Percentiles rank a stretch among this genome's conserved stretches.
Conservation (phyloP, 2,888 invertebrate genomes). For the Conistra vaccinii region DNA sequence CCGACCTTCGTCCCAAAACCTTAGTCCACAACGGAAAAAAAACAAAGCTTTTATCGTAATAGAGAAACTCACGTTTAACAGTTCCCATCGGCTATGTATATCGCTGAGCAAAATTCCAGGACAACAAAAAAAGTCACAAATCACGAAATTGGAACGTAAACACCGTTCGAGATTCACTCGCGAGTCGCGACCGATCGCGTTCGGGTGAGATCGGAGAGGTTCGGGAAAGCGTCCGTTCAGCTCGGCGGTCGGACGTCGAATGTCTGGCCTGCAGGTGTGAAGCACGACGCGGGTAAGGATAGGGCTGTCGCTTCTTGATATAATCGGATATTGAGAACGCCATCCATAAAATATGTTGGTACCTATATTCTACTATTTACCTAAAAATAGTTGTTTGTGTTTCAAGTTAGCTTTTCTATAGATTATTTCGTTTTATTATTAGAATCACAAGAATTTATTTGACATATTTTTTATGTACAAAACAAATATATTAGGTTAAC, state of each 20-base stretch:
- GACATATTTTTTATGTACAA: constrained; percentile 5
- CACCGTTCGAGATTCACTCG: constrained; percentile 79
- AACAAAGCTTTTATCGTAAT: constrained; percentile 60
- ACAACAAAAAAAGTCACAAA: constrained; percentile 79
- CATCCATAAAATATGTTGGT: no score
- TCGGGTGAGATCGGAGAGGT: constrained; percentile 35
- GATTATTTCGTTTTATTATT: constrained; percentile 11
- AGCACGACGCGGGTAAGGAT: constrained; percentile 54
- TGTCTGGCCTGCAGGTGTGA: constrained; percentile 75
- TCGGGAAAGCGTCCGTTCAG: constrained; percentile 70
- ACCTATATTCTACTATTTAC: no score
- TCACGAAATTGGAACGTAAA: constrained; percentile 80
- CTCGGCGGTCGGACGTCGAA: constrained; percentile 78
- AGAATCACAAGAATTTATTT: constrained; percentile 15
- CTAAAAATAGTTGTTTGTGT: background rate
- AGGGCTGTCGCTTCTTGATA: constrained; percentile 62
- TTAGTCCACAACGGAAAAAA: constrained; percentile 66
- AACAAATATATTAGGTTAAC: constrained; percentile 12
- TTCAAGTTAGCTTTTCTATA: background rate
- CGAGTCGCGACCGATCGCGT: constrained; percentile 74
- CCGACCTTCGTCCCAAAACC: constrained; percentile 70
- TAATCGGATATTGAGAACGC: constrained; percentile 46
- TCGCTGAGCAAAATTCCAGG: constrained; percentile 72
- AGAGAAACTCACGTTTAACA: constrained; percentile 81
- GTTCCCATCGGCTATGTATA: constrained; percentile 75